phyloP scores from a whole-genome alignment of 2,113 vertebrate genomes.

The Dunckerocampus dactyliophorus region DNA sequence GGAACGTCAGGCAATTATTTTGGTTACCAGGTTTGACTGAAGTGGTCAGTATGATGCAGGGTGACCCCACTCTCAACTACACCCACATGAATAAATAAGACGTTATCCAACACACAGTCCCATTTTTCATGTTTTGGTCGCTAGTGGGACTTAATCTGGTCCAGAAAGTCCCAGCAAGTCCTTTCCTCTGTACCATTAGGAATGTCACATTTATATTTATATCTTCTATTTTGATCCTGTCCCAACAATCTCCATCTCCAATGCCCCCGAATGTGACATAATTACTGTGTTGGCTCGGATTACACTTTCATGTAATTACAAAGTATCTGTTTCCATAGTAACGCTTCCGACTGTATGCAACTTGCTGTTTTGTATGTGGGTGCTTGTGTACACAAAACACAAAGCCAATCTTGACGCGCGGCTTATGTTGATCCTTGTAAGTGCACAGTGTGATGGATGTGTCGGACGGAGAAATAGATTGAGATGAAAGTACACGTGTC shows the following conservation, averaged over 20 bases:
- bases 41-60: too few relatives aligned
- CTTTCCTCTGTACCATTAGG: background rate
- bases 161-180: background rate
- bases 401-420: conserved; percentile 31
- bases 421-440: conserved; percentile 36
- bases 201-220: background rate
- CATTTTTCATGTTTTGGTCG: too few relatives aligned
- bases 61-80: too few relatives aligned
- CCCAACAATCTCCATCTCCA: background rate
- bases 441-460: conserved; percentile 42
- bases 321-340: conserved; percentile 55
- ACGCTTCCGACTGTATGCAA: conserved; percentile 11
- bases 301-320: conserved; percentile 39
- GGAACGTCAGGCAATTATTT: background rate
- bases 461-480: conserved; percentile 40
- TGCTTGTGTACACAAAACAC: background rate
- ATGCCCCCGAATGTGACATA: background rate
- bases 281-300: conserved; percentile 6
- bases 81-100: too few relatives aligned
- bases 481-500: conserved; percentile 35
- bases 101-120: too few relatives aligned
- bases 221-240: conserved; percentile 2
- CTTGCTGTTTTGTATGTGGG: conserved; percentile 20
- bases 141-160: background rate
- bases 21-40: too few relatives aligned